Evolutionary conservation across 2,113 vertebrate species (phyloP), one percentile per base, ranked within the genome.

Genomic region (Strix uralensis): DNA sequence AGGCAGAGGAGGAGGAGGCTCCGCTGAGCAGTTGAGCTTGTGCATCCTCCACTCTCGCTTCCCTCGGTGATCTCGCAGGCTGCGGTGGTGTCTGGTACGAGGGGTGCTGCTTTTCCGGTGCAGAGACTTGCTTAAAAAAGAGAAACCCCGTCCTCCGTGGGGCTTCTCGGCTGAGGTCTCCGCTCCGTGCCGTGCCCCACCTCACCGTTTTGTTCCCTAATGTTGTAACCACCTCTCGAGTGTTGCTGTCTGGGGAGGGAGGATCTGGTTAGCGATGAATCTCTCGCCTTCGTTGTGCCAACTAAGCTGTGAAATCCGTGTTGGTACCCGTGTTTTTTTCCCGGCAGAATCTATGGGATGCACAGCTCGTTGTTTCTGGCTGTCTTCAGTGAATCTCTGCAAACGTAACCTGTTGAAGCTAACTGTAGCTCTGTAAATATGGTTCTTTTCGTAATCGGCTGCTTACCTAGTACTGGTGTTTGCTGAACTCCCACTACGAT

Each of bases 391-490:
- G 86, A 67, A 59, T 44, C 92, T 86, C 74, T 40, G 70, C 94
- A 9, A 27, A 10, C 9, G 2, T 46, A 46, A 55, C 82, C 85
- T 55, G 0, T 63, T 10, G 51, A 80, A 86, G 96, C 85, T 72
- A 18, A 63, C 73, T 58, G 90, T 72, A 88, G 96, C 95, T 91
- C 88, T 97, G 96, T 96, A 93, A 93, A 96, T 94, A 95, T 0
- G 47, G 78, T 92, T 91, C 55, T 46, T 66, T 66, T 83, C 20
- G 11, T 85, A 32, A 85, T 32, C 26, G 0, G 91, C 91, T 95
- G 91, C 90, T 94, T 66, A 23, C 91, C 69, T 44, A 42, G 75
- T 25, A 20, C 78, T 47, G 80, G 73, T 40, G 44, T 71, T 73
- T 36, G 86, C 91, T 91, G 86, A 84, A 21, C 70, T 38, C 40